phyloP scores from a whole-genome alignment of 1,140 invertebrate species.

The Metopolophium dirhodum region DNA sequence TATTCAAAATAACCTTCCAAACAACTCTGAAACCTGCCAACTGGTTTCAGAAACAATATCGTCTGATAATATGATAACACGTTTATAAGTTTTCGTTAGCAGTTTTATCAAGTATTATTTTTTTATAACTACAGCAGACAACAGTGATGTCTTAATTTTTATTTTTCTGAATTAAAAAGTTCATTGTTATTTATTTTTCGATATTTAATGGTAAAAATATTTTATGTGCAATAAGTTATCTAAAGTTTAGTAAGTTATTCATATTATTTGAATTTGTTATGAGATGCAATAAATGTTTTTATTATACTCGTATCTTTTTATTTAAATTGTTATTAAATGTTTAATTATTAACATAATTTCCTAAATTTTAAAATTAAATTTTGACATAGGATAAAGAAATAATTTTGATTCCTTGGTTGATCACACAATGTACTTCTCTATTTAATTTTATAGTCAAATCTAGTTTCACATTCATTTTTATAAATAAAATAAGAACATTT shows the following conservation, averaged over 20 bases:
- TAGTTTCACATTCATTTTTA: no score
- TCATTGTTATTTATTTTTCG: background rate
- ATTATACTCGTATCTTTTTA: background rate
- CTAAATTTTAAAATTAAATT: no score
- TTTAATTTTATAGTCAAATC: no score
- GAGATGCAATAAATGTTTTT: background rate
- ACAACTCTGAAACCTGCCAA: background rate
- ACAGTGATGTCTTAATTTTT: background rate
- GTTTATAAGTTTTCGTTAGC: no score
- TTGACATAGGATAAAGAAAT: no score
- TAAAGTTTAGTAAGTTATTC: no score
- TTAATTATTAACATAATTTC: no score
- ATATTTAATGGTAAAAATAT: background rate
- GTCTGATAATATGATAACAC: background rate
- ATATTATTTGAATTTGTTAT: no score
- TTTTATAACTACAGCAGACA: background rate
- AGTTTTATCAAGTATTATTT: no score
- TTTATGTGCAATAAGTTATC: slow-evolving; percentile 1
- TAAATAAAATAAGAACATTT: no score
- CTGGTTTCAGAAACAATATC: slow-evolving; percentile 40
- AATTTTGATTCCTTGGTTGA: no score
- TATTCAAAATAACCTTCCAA: background rate
- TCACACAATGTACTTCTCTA: no score
- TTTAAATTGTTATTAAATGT: background rate
- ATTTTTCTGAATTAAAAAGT: background rate